Evolutionary conservation across 2,888 invertebrate species (phyloP), one percentile per base, ranked within the genome.

Genomic region (Gnatocerus cornutus): DNA sequence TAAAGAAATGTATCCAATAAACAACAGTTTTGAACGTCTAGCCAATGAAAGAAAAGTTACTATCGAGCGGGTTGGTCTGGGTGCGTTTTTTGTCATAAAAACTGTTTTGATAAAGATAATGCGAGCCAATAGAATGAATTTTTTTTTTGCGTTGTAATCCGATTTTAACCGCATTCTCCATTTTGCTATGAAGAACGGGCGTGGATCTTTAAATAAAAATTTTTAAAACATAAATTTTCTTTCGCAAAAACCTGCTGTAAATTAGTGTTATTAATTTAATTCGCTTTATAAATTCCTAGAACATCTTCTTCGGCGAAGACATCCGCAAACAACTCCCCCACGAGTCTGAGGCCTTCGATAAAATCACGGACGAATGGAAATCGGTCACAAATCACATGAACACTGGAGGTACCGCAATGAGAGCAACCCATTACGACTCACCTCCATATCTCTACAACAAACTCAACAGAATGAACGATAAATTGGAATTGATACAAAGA

Each of bases 221-320:
- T n/a, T n/a, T n/a, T n/a, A n/a, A n/a, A 37, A 10, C 50, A 12
- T 56, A 16, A 8, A 29, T 9, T 55, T 66, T 27, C 46, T 45
- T 71, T 72, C 41, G 73, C 39, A 6, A 9, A n/a, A n/a, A n/a
- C n/a, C 39, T n/a, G n/a, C 9, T 39, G 9, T 39, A 6, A 39
- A 39, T n/a, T 29, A 29, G 29, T 29, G 39, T 39, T 7, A 39
- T n/a, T n/a, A 39, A n/a, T 39, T 39, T 9, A 3, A 39, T 3
- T 3, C 39, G 10, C 9, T 39, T 6, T 39, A 29, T 5, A n/a
- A 33, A 79, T 46, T 50, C 9, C 46, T 78, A 90, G 89, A 96
- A 92, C 81, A 96, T 96, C 81, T 96, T 96, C 85, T 87, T 88
- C 72, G 94, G 95, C 0, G 96, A 96, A 84, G 96, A 96, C 82